These are phyloP conservation scores for Catocala fraxini DNA, from an alignment of 2,888 invertebrate genomes.

Conservation along the genomic window DNA sequence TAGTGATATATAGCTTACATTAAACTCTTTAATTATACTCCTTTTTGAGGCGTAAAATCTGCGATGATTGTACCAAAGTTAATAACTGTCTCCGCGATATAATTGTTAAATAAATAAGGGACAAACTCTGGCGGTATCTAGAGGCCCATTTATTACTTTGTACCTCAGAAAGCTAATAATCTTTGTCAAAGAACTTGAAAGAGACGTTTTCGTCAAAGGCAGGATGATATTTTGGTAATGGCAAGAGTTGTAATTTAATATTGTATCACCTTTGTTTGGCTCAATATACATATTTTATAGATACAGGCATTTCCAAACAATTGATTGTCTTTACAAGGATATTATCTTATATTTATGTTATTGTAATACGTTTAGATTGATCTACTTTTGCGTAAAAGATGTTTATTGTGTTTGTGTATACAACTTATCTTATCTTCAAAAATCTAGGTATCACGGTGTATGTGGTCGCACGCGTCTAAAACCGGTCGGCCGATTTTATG, in stretches of 20 bases:
- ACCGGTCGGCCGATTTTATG: too few relatives aligned
- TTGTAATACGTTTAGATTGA: too few relatives aligned
- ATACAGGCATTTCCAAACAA: too few relatives aligned
- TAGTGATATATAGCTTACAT: not conserved
- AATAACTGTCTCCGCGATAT: conserved; percentile 18
- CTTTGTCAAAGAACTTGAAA: conserved; percentile 35
- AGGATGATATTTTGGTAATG: conserved; percentile 21
- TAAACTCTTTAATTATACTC: conserved; percentile 3
- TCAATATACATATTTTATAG: too few relatives aligned
- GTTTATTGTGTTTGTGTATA: too few relatives aligned
- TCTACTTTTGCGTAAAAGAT: too few relatives aligned
- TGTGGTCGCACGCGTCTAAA: too few relatives aligned
- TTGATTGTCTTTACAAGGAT: too few relatives aligned
- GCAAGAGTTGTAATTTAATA: conserved; percentile 13
- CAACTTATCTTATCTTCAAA: too few relatives aligned
- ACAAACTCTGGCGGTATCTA: conserved; percentile 20
- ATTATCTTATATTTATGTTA: too few relatives aligned
- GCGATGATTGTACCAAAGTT: conserved; percentile 7
- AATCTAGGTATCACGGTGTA: too few relatives aligned
- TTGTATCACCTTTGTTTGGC: not conserved
- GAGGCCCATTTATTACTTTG: conserved; percentile 31
- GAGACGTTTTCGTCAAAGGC: conserved; percentile 30
- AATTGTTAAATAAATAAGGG: conserved; percentile 22
- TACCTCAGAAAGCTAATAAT: conserved; percentile 42
- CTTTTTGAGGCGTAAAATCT: conserved; percentile 1